Base-by-base conservation (phyloP, 2,113 vertebrate species). In the Alosa alosa region DNA sequence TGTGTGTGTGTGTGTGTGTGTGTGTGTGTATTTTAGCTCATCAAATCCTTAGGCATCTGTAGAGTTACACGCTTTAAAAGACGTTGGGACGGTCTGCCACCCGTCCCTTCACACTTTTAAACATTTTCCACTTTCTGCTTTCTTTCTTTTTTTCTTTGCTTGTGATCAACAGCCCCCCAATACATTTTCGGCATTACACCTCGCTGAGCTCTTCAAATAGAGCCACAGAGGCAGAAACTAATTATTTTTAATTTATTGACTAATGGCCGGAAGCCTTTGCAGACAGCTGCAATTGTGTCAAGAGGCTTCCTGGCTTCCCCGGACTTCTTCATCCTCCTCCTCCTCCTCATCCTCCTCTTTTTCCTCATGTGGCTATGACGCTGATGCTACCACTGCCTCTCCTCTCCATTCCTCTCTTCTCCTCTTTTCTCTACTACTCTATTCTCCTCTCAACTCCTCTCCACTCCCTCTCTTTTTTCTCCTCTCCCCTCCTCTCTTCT, bases 221-320 rank as follows among this genome's bases (percentile, higher is more conserved):
- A 95, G 93, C 94, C 92, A 95, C 94, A 95, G 92, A 95, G 94
- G 94, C 94, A 95, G 94, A 95, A 95, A 95, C 94, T 94, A 96
- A 96, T 96, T 95, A 94, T 94, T 95, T 96, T 95, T 96, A 96
- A 95, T 96, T 94, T 95, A 95, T 95, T 95, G 95, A 96, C 94
- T 95, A 95, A 95, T 95, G 95, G 94, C 93, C 92, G 89, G 89
- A 90, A 92, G 95, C 94, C 92, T 94, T 92, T 88, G 92, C 94
- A 95, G 94, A 94, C 94, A 94, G 94, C 92, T 93, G 93, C 93
- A 93, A 94, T 94, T 92, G 95, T 95, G n/a, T n/a, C n/a, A n/a
- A n/a, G n/a, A n/a, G n/a, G n/a, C n/a, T n/a, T n/a, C n/a, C n/a
- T n/a, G n/a, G n/a, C n/a, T n/a, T n/a, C n/a, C n/a, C n/a, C n/a